Conservation (phyloP, 2,888 invertebrate species). For the Cosmia pyralina region DNA sequence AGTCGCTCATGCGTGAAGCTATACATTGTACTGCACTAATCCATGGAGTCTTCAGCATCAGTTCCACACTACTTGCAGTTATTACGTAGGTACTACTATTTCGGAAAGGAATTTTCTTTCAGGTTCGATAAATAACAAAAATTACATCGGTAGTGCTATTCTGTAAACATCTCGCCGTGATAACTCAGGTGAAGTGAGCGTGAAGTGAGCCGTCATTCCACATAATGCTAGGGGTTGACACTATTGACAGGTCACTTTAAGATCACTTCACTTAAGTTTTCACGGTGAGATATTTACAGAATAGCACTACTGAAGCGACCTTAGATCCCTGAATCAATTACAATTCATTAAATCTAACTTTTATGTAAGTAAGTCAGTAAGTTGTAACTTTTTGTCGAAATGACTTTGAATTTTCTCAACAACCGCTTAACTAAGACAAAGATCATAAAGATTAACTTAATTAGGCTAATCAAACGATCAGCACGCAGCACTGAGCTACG, state of each 20-base stretch:
- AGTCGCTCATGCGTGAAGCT: background rate
- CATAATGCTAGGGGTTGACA: too few species aligned
- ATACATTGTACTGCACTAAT: background rate
- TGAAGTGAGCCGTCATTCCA: too few species aligned
- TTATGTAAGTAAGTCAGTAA: background rate
- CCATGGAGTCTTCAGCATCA: background rate
- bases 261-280: too few species aligned
- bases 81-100: background rate
- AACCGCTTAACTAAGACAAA: constrained; percentile 33
- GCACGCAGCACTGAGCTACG: constrained; percentile 33
- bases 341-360: background rate
- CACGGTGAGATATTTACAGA: too few species aligned
- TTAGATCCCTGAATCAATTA: background rate
- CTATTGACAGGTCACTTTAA: too few species aligned
- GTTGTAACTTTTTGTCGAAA: constrained; percentile 9
- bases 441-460: constrained; percentile 57
- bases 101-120: background rate
- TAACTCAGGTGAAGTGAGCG: too few species aligned
- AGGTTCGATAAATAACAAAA: background rate
- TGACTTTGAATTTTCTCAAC: constrained; percentile 37
- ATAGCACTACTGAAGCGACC: too few species aligned
- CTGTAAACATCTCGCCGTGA: too few species aligned
- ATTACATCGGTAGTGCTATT: background rate
- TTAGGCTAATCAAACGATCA: constrained; percentile 58
- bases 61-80: background rate